These are phyloP conservation scores for Premnoplex brunnescens DNA, from an alignment of 2,797 vertebrate genomes.

Conservation along the genomic window DNA sequence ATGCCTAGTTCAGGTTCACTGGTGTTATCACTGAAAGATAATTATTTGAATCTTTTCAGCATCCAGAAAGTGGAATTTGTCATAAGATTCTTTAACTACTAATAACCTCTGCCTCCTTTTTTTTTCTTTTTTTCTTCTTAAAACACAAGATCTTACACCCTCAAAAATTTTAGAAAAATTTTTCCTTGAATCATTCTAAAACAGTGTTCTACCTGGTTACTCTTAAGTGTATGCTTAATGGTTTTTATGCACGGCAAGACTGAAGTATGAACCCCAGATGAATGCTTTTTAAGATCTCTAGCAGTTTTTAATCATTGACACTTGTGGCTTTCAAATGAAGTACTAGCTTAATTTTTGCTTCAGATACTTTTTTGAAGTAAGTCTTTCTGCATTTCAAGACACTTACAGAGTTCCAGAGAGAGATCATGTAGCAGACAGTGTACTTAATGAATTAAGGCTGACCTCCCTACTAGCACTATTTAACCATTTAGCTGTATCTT, in stretches of 20 bases:
- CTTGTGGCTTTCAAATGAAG: slow-evolving; percentile 48
- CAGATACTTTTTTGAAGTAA: slow-evolving; percentile 13
- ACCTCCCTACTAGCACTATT: slow-evolving; percentile 18
- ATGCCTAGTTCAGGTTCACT: slow-evolving; percentile 46
- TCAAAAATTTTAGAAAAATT: slow-evolving; percentile 25
- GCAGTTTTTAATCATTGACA: not conserved
- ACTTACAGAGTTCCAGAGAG: slow-evolving; percentile 8
- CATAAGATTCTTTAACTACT: slow-evolving; percentile 21
- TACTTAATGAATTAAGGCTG: not conserved
- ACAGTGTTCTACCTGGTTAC: not conserved
- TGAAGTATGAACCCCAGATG: not conserved
- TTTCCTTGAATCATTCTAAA: slow-evolving; percentile 50
- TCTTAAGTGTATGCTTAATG: not conserved
- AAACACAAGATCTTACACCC: not conserved
- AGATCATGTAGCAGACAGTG: slow-evolving; percentile 1
- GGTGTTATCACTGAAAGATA: slow-evolving; percentile 42
- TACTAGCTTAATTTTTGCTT: slow-evolving; percentile 1
- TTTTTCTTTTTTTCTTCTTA: not conserved
- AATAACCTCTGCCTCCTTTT: slow-evolving; percentile 20
- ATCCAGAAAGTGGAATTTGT: slow-evolving; percentile 35
- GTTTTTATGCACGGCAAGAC: not conserved
- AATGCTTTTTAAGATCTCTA: slow-evolving; percentile 16
- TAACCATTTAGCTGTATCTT: not conserved
- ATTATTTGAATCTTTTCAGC: not conserved
- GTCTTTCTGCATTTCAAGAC: slow-evolving; percentile 32